Percentiles rank a stretch among this genome's conserved stretches.
These are phyloP conservation scores for Raja brachyura DNA, from an alignment of 2,113 vertebrate genomes.

Conservation along the genomic window DNA sequence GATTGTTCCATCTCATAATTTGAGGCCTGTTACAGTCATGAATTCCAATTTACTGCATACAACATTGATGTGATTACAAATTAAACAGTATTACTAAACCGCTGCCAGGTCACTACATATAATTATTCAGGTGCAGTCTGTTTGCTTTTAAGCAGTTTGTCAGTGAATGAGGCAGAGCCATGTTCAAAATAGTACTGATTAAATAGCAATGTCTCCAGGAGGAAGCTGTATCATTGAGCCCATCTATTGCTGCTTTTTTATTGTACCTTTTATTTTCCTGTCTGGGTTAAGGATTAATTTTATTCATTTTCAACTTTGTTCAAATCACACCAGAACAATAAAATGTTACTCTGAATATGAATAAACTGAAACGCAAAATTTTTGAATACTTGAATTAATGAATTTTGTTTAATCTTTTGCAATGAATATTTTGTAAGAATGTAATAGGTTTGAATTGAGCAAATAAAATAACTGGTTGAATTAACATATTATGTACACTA, in stretches of 20 bases:
- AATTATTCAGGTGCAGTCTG: background rate
- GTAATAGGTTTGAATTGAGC: background rate
- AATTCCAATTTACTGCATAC: background rate
- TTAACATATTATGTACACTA: background rate
- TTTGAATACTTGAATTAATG: background rate
- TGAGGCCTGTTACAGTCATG: background rate
- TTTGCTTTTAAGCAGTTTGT: background rate
- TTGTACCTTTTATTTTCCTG: background rate
- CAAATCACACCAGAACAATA: background rate
- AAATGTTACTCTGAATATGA: background rate
- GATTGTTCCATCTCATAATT: background rate
- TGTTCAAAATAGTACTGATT: background rate
- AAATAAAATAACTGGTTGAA: background rate
- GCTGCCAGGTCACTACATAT: background rate
- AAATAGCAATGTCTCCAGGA: background rate
- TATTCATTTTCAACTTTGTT: background rate
- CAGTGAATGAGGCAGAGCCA: background rate
- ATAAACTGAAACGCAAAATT: background rate
- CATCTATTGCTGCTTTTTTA: background rate
- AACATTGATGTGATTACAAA: background rate
- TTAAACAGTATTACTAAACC: background rate
- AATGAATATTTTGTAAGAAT: background rate
- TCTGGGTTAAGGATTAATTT: background rate
- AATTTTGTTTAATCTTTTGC: background rate
- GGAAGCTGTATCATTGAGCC: background rate